Evolutionary conservation across 2,888 invertebrate genomes (phyloP), one percentile per base, ranked within the genome.

Genomic region (Pyrgus malvae): DNA sequence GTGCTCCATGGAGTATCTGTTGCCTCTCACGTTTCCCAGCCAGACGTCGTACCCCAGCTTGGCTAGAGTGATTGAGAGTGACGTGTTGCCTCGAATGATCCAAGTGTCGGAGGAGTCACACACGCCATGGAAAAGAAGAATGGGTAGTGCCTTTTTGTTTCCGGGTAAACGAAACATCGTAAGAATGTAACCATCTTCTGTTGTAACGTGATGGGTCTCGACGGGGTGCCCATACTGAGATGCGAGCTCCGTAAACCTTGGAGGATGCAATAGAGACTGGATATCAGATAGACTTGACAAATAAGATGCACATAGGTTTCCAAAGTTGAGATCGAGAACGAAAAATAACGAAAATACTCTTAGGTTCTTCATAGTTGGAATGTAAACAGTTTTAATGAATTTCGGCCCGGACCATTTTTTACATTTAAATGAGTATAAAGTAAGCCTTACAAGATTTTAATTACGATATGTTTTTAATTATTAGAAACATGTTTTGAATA

Each of bases 1-100:
- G 64, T 94, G 94, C 2, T 75, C 75, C 21, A 85, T 76, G 3
- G 91, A 89, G 68, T 93, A 93, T 2, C 78, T 82, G 65, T 91
- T 93, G 5, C 95, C 94, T 46, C 94, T 83, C 7, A 79, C 76
- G 60, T 76, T 76, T 0, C 64, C 70, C 0, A 69, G 45, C 79
- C 78, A 80, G 0, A 78, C 66, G 44, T 92, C 75, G 59, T 71
- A 70, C 2, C 69, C 70, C 12, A 19, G 12, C 2, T 58, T 40
- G 2, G 70, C 72, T 1, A 72, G 44, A 2, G 65, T 60, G 3
- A 66, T 51, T 0, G 62, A 67, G 9, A 76, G 49, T 0, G 76
- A 76, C 0, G 8, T 38, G 12, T 70, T 64, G 0, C 73, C 76
- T 29, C 72, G 57, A 0, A 70, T 21, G 0, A 76, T 58, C 61